Evolutionary conservation across 2,888 invertebrate genomes (phyloP), one percentile per base, ranked within the genome.

Genomic region (Electrophaes corylata): DNA sequence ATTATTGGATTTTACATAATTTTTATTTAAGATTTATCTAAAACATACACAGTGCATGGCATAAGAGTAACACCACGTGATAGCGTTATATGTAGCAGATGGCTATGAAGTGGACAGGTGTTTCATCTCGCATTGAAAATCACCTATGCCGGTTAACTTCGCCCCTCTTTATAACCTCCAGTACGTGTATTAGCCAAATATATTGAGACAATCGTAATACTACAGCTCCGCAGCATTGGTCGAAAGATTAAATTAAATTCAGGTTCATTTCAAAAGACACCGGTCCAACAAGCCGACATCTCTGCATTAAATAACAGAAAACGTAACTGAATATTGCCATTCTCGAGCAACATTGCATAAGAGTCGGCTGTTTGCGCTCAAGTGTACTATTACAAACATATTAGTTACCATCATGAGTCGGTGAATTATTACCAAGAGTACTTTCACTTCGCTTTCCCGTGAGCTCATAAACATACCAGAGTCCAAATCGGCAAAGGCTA

Each of bases 301-400:
- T 41, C 54, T 40, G 54, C 37, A 37, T 56, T 66, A 62, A 64
- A 57, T 49, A 56, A 45, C 58, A 66, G 52, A 56, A 58, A 51
- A 57, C 57, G 67, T 65, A 67, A 66, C 59, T 58, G 53, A 66
- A 67, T 64, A 73, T 68, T 63, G 64, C 67, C 59, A 53, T 59
- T 57, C 60, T 56, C 60, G 57, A 60, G 59, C 51, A 51, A 54
- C 43, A 56, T 66, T 65, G 59, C 62, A 49, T 54, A 65, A 67
- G 59, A 55, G 51, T 57, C 52, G 64, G n/a, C 57, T 52, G 52
- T 52, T 55, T 48, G 49, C 57, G 45, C 53, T 54, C 55, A 51
- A 41, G 56, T 61, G 63, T 69, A 62, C 65, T 62, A 64, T 68
- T 65, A 66, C 70, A 70, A 53, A 69, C 55, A 65, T 59, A 71